phyloP scores from a whole-genome alignment of 2,113 vertebrate genomes.

The Melospiza georgiana region DNA sequence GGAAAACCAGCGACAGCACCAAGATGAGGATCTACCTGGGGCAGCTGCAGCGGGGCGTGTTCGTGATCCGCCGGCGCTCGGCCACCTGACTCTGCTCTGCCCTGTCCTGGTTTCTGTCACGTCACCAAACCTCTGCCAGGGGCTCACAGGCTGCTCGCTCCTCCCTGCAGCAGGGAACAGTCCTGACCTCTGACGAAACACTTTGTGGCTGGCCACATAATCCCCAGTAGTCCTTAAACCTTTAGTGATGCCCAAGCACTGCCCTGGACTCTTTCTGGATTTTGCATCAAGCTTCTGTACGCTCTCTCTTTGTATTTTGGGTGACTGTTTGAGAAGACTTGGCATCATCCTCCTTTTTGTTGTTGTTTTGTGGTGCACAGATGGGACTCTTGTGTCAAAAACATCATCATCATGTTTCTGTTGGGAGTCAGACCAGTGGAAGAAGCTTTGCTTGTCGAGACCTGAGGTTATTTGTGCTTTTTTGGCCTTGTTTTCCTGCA shows the following conservation, averaged over 20 bases:
- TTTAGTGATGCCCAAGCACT: slow-evolving; percentile 8
- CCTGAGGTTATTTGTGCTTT: not conserved
- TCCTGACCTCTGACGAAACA: not conserved
- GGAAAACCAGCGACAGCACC: slow-evolving; percentile 98
- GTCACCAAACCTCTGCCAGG: not conserved
- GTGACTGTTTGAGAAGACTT: slow-evolving; percentile 32
- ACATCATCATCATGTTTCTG: not conserved
- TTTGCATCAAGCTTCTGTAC: slow-evolving; percentile 10
- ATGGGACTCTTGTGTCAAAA: not conserved
- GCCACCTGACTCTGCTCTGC: slow-evolving; percentile 80
- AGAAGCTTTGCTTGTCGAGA: not conserved
- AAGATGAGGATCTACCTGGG: slow-evolving; percentile 99
- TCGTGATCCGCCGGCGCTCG: slow-evolving; percentile 93
- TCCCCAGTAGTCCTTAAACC: slow-evolving; percentile 39
- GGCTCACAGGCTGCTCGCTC: not conserved
- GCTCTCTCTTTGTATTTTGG: slow-evolving; percentile 11
- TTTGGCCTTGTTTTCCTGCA: not conserved
- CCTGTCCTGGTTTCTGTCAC: not conserved
- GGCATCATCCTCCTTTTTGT: not conserved
- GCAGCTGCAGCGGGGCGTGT: slow-evolving; percentile 95
- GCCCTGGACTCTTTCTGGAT: slow-evolving; percentile 41
- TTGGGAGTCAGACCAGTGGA: not conserved
- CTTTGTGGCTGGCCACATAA: slow-evolving; percentile 54
- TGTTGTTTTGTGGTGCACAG: not conserved
- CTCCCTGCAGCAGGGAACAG: not conserved